phyloP scores from a whole-genome alignment of 2,113 vertebrate genomes.

The Ailurus styani region DNA sequence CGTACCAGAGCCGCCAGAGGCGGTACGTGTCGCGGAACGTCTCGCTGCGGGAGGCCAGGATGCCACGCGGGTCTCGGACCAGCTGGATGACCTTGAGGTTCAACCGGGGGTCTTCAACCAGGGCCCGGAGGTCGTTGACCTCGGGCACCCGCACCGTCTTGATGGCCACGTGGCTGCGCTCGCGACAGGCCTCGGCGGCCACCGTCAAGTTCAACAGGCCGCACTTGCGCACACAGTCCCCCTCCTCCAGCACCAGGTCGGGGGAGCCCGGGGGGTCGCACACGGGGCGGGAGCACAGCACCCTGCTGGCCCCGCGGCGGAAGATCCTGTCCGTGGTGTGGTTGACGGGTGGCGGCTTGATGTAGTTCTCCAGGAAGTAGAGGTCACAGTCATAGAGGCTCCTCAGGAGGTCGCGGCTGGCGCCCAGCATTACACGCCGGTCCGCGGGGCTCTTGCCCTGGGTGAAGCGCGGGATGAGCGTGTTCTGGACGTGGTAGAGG shows the following conservation, averaged over 20 bases:
- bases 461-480: slow-evolving; percentile 91
- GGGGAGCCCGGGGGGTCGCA: slow-evolving; percentile 85
- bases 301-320: slow-evolving; percentile 93
- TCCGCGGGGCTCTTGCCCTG: slow-evolving; percentile 89
- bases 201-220: slow-evolving; percentile 90
- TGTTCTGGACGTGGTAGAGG: slow-evolving; percentile 95
- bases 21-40: slow-evolving; percentile 96
- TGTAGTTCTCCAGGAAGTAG: slow-evolving; percentile 96
- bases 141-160: slow-evolving; percentile 95
- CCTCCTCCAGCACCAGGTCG: slow-evolving; percentile 91
- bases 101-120: slow-evolving; percentile 94
- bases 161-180: slow-evolving; percentile 91
- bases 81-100: slow-evolving; percentile 98
- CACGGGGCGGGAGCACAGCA: slow-evolving; percentile 91
- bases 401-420: slow-evolving; percentile 93
- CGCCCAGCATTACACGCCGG: slow-evolving; percentile 92
- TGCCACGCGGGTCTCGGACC: slow-evolving; percentile 94
- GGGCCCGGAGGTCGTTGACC: slow-evolving; percentile 90
- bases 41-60: slow-evolving; percentile 94
- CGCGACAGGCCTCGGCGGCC: slow-evolving; percentile 90
- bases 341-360: slow-evolving; percentile 91
- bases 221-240: slow-evolving; percentile 94
- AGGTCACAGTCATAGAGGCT: slow-evolving; percentile 95
- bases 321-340: slow-evolving; percentile 95
- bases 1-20: slow-evolving; percentile 96